Conservation (phyloP, 2,888 invertebrate genomes). For the Drosophila basisetae region DNA sequence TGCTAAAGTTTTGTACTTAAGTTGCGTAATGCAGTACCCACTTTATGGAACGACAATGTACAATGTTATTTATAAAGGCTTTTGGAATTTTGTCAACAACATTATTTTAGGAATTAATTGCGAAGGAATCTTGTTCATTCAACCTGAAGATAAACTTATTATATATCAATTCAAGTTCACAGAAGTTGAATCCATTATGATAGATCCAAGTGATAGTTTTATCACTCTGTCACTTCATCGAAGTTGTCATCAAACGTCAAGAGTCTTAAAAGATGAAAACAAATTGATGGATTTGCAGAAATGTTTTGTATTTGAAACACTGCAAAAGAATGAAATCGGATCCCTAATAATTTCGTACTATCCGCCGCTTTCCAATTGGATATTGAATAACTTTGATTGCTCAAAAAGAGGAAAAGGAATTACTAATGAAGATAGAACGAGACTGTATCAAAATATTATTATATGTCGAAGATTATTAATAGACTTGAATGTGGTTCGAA, state of each 20-base stretch:
- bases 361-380: slow-evolving; percentile 92
- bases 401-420: slow-evolving; percentile 89
- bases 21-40: slow-evolving; percentile 98
- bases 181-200: slow-evolving; percentile 95
- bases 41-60: slow-evolving; percentile 95
- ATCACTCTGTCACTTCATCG: slow-evolving; percentile 95
- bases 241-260: slow-evolving; percentile 83
- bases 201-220: slow-evolving; percentile 96
- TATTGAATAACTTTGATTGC: slow-evolving; percentile 90
- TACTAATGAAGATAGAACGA: slow-evolving; percentile 94
- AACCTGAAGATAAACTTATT: slow-evolving; percentile 96
- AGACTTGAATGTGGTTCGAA: slow-evolving; percentile 92
- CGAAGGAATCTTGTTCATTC: slow-evolving; percentile 95
- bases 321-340: slow-evolving; percentile 95
- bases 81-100: slow-evolving; percentile 93
- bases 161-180: slow-evolving; percentile 95
- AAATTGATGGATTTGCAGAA: slow-evolving; percentile 87
- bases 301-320: slow-evolving; percentile 96
- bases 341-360: slow-evolving; percentile 96
- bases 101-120: slow-evolving; percentile 94
- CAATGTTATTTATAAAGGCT: slow-evolving; percentile 96
- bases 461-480: slow-evolving; percentile 93
- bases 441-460: slow-evolving; percentile 94
- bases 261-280: slow-evolving; percentile 53
- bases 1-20: slow-evolving; percentile 96